These are phyloP conservation scores for Danaus plexippus DNA, from an alignment of 1,140 invertebrate species.

Conservation along the genomic window DNA sequence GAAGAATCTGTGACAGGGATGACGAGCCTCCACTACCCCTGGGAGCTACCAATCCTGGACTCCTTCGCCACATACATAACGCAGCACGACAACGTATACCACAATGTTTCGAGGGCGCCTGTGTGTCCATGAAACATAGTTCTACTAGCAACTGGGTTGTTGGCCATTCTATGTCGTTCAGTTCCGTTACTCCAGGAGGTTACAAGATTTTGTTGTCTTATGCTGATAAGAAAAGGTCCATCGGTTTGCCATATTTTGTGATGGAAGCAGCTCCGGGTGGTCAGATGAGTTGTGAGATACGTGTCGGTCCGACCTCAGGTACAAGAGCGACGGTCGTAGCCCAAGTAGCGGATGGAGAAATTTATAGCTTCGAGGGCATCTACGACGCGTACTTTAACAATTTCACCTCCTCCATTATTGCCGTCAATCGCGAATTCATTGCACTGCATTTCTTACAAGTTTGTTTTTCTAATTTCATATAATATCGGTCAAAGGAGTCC, in stretches of 20 bases:
- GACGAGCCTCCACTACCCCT: conserved; percentile 34
- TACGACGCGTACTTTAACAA: conserved; percentile 54
- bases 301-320: conserved; percentile 43
- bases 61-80: conserved; percentile 56
- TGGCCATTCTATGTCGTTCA: conserved; percentile 55
- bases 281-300: conserved; percentile 59
- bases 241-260: conserved; percentile 51
- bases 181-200: conserved; percentile 59
- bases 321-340: conserved; percentile 53
- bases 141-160: conserved; percentile 51
- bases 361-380: conserved; percentile 61
- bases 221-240: conserved; percentile 39
- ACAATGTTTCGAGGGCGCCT: conserved; percentile 60
- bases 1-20: conserved; percentile 28
- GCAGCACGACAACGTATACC: conserved; percentile 53
- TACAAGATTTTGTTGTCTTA: conserved; percentile 59
- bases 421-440: conserved; percentile 59
- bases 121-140: conserved; percentile 47
- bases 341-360: conserved; percentile 52
- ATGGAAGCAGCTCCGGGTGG: conserved; percentile 64
- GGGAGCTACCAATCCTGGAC: conserved; percentile 46
- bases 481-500: background rate
- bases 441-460: conserved; percentile 61
- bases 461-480: conserved; percentile 6
- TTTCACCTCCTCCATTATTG: conserved; percentile 53